phyloP scores from a whole-genome alignment of 2,797 vertebrate species.

The Chaenodraco wilsoni region DNA sequence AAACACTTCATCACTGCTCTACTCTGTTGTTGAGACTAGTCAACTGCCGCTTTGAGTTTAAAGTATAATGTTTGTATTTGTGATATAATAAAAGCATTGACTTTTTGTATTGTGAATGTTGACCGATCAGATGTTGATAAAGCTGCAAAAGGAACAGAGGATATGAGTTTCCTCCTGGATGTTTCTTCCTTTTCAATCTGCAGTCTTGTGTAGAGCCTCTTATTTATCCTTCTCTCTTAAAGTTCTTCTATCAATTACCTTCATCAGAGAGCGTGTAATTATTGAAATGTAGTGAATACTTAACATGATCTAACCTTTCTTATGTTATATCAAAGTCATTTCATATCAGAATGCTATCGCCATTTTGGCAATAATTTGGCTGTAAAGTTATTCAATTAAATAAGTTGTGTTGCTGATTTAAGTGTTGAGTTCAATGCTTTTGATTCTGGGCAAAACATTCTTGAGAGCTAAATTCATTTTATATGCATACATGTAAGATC shows the following conservation, averaged over 20 bases:
- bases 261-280: not conserved
- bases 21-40: not conserved
- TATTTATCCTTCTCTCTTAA: not conserved
- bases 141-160: not conserved
- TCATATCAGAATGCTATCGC: not conserved
- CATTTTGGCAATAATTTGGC: not conserved
- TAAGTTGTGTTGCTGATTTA: not conserved
- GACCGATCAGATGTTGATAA: not conserved
- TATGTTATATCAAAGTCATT: not conserved
- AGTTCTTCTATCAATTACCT: not conserved
- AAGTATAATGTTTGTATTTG: not conserved
- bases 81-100: not conserved
- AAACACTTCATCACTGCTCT: no score
- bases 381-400: not conserved
- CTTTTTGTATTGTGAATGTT: no score
- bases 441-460: not conserved
- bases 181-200: not conserved
- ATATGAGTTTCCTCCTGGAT: not conserved
- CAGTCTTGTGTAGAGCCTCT: not conserved
- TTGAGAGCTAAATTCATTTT: no score
- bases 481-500: no score
- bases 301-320: not conserved
- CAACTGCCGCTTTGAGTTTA: no score
- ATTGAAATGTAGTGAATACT: not conserved
- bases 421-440: not conserved